Conservation (phyloP, 2,113 vertebrate genomes). For the Athene noctua region DNA sequence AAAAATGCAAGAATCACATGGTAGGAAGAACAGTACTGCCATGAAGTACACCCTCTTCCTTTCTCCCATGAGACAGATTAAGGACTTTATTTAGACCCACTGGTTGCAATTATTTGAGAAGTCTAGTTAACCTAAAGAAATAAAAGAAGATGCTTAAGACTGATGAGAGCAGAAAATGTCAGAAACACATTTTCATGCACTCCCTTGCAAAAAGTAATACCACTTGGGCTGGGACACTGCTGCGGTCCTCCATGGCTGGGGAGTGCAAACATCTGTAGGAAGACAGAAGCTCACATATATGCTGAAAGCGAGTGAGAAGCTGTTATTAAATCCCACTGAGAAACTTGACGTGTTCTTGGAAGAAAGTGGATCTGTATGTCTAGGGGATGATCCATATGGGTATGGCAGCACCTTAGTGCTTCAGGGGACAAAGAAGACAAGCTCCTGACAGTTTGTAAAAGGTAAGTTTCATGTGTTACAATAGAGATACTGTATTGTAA, state of each 20-base stretch:
- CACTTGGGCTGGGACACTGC: background rate
- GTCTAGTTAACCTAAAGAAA: background rate
- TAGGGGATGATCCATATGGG: background rate
- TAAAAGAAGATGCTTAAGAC: background rate
- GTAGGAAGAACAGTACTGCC: background rate
- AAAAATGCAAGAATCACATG: background rate
- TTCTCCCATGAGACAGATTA: background rate
- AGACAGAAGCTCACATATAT: background rate
- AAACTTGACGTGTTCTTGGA: background rate
- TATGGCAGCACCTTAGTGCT: background rate
- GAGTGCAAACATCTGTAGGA: background rate
- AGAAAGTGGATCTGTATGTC: background rate
- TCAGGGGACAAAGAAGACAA: background rate
- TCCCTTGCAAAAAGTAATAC: background rate
- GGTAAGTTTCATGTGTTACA: background rate
- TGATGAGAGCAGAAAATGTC: background rate
- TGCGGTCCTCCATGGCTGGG: background rate
- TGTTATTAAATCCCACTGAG: background rate
- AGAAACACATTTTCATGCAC: background rate
- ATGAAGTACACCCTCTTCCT: background rate
- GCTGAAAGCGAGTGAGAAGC: background rate
- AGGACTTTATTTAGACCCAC: background rate
- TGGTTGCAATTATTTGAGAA: background rate
- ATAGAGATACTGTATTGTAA: background rate
- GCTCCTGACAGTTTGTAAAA: background rate